Base-by-base conservation (phyloP, 2,797 vertebrate genomes). In the Triplophysa yarkandensis region DNA sequence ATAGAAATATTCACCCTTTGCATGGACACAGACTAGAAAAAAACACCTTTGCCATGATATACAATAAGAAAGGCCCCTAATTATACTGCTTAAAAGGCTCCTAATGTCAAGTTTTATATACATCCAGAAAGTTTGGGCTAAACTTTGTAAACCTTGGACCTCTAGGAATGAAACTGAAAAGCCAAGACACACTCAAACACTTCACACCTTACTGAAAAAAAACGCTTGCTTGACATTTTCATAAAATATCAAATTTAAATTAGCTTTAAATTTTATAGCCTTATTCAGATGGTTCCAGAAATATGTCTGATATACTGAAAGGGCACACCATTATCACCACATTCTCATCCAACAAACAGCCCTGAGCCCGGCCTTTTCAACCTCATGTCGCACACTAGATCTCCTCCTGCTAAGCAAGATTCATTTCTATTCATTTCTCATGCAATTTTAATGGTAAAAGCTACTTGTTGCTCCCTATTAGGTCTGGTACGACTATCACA, bases 381-480 rank as follows among this genome's bases (percentile, higher is more conserved):
- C 48, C 28, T 32, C 1, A 13, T n/a, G 61, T 43, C 43, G 39
- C 11, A 46, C 72, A 32, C 43, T 28, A 58, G 54, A 60, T 36
- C 54, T 68, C 39, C 63, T 60, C 64, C 72, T 60, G 72, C 72
- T 60, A 67, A 58, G 63, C 63, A 57, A 75, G 54, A 75, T 19
- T 68, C 0, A 48, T 60, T 67, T 58, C 63, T 58, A 67, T 74
- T 74, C 8, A 75, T 75, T 75, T 68, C 63, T 68, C 63, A 75
- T 75, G 64, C 64, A 75, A 67, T 60, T 58, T 75, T 75, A 75
- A 68, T 75, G 54, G 30, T 60, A 19, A 67, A 65, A 46, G 61
- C 62, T 55, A 75, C 72, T 68, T 75, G 63, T 48, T 67, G 72
- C 43, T 60, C 41, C 72, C 64, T 50, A 68, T 75, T 75, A 75